Base-by-base conservation (phyloP, 2,888 invertebrate species). In the Zygogramma bicolorata region DNA sequence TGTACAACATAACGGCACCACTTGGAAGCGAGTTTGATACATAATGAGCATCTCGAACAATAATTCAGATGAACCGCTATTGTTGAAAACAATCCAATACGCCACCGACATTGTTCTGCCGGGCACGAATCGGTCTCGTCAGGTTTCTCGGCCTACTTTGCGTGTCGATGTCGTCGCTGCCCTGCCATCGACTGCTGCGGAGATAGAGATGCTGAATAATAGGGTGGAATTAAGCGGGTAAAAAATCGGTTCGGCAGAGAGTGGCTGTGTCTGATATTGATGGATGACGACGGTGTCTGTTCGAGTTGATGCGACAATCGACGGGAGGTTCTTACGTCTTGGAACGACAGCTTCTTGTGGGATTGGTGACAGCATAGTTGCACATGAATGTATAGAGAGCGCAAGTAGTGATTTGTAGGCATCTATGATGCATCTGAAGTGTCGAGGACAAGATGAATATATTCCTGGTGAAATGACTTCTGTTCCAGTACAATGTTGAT, bases 41-140 rank as follows among this genome's bases (percentile, higher is more conserved):
- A 25, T 53, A 53, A 53, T 61, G 31, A 61, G 42, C 62, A 62
- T 62, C 42, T 34, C 62, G 22, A 62, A 61, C 18, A 62, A 62
- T 42, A 62, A 40, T 62, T 62, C 62, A 34, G 62, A 34, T 20
- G 62, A 40, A 42, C 62, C 34, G 42, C 62, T 62, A 40, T 62
- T 62, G 62, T 62, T 40, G 62, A 62, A 62, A 34, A 62, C 15
- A 62, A 62, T 62, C 42, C 40, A 62, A 62, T 62, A 62, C 42
- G 25, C 62, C 42, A 42, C 62, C 25, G 62, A 62, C 42, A 62
- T 62, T 62, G 62, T 53, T 53, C 22, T 25, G 15, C 53, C n/a
- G 53, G 53, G 53, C 25, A 22, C 53, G 53, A n/a, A 42, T 1
- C 15, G 5, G 22, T 8, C 5, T n/a, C 25, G 25, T 27, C 10